Evolutionary conservation across 2,888 invertebrate genomes (phyloP).

Genomic region (Netelia fuscicornis): DNA sequence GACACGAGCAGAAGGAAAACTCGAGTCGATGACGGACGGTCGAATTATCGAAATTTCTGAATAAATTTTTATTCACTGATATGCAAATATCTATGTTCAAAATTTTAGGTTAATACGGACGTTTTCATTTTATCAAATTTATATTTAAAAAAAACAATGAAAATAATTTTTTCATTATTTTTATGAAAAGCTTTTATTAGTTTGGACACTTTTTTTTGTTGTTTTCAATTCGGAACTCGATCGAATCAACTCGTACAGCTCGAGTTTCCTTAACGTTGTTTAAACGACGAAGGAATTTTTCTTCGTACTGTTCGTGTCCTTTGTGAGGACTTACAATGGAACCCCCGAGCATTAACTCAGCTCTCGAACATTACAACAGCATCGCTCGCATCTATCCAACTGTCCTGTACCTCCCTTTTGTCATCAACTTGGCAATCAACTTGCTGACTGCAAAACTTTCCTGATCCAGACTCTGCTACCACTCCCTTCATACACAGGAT

Average conservation of each 20-base stretch:
- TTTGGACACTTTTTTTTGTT: not conserved
- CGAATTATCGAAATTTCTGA: too few species aligned
- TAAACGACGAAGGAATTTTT: not conserved
- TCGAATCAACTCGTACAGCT: not conserved
- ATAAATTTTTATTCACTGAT: too few species aligned
- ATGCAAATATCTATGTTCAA: too few species aligned
- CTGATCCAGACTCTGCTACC: conserved; percentile 19
- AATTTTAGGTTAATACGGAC: not conserved
- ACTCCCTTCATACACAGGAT: conserved; percentile 24
- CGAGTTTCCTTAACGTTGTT: not conserved
- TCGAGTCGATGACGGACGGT: not conserved
- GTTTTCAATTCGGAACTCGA: not conserved
- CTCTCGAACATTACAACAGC: conserved; percentile 18
- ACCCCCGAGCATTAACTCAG: not conserved
- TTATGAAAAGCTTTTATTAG: not conserved
- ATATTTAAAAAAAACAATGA: too few species aligned
- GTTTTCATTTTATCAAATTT: too few species aligned
- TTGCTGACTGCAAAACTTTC: conserved; percentile 50
- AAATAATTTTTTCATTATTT: not conserved
- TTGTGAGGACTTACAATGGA: conserved; percentile 38
- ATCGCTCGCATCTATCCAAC: conserved; percentile 9
- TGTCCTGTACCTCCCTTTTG: conserved; percentile 29
- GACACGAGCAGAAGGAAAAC: not conserved
- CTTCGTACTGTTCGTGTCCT: conserved; percentile 3
- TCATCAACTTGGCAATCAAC: conserved; percentile 58